A percentile compares a stretch with the other conserved stretches of the same genome.
phyloP scores from a whole-genome alignment of 2,888 invertebrate species.

The Patella pellucida region DNA sequence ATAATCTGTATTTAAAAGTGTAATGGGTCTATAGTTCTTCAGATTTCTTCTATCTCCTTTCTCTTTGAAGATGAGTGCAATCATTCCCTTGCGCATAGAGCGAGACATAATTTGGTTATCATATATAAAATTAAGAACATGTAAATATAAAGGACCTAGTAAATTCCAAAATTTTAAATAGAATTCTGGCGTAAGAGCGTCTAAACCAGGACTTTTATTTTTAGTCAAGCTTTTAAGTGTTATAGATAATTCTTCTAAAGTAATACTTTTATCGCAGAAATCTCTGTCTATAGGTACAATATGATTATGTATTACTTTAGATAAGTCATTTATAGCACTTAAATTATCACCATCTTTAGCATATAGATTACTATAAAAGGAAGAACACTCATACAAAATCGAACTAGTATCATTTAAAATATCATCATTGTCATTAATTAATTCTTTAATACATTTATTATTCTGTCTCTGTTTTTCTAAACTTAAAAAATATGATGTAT shows the following conservation, averaged over 20 bases:
- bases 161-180: not conserved
- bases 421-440: not conserved
- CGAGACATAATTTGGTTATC: not conserved
- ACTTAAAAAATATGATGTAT: slow-evolving; percentile 7
- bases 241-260: not conserved
- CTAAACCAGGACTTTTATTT: not conserved
- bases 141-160: not conserved
- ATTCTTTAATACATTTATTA: not conserved
- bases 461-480: slow-evolving; percentile 3
- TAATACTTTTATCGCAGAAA: not conserved
- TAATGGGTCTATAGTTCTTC: not conserved
- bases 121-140: not conserved
- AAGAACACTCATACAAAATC: not conserved
- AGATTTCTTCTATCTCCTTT: not conserved
- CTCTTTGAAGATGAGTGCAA: not conserved
- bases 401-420: not conserved
- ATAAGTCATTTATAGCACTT: not conserved
- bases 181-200: not conserved
- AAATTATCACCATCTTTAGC: slow-evolving; percentile 2
- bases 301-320: not conserved
- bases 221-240: not conserved
- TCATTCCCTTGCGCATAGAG: not conserved
- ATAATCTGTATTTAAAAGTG: slow-evolving; percentile 1
- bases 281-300: not conserved
- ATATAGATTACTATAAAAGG: not conserved